Base-by-base conservation (phyloP, 2,888 invertebrate genomes). In the Cryptocephalus moraei region DNA sequence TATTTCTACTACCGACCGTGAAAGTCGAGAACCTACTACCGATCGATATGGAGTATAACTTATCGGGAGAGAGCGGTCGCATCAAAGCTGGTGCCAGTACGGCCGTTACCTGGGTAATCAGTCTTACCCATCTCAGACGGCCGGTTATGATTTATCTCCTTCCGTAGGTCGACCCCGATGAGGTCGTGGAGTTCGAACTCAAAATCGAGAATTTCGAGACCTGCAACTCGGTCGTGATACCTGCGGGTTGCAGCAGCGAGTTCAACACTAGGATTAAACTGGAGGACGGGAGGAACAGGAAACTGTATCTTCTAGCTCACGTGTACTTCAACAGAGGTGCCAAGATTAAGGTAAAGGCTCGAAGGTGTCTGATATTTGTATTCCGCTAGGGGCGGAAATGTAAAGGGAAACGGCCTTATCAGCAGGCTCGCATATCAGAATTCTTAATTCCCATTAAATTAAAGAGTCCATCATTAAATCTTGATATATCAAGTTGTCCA, bases 11-110 rank as follows among this genome's bases (percentile, higher is more conserved):
- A 56, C 88, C 95, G 31, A 91, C 92, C 1, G 75, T 97, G 12
- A 78, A 86, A 11, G 67, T 96, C 4, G 82, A 84, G 54, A 97
- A 96, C 76, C 77, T 96, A 50, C 77, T 97, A 44, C 96, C 96
- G 0, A 77, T 85, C 55, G 90, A 90, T 69, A 65, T 91, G 49
- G 73, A 79, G 46, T 88, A 79, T 62, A 78, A 78, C 61, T 71
- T 76, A 36, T 71, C 72, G 10, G 70, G 67, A 1, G 63, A 61
- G 41, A 56, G 53, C 44, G 57, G 65, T 10, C 56, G 62, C 11
- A 58, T 70, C 11, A 50, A 53, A 45, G 62, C 64, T n/a, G 73
- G 62, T 64, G 71, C 47, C 52, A 60, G 61, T 43, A 56, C 56
- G n/a, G 56, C 65, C 1, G 50, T 69, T 12, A 67, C 68, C 22